phyloP scores from a whole-genome alignment of 2,888 invertebrate species.

The Clepsis dumicolana region DNA sequence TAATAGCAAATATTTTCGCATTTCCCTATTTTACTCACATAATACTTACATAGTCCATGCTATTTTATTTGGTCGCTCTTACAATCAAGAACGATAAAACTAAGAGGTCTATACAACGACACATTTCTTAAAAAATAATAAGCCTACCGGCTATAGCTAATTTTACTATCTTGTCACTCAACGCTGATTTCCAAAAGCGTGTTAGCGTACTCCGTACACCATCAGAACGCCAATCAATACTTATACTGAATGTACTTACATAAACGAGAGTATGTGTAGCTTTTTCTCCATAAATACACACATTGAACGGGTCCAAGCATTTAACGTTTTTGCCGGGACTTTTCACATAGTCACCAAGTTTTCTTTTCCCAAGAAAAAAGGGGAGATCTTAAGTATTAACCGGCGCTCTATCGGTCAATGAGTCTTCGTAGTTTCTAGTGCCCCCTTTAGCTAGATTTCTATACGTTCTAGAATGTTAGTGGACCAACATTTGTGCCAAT shows the following conservation, averaged over 20 bases:
- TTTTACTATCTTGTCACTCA: no score
- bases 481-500: slow-evolving; percentile 49
- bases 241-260: not conserved
- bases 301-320: slow-evolving; percentile 12
- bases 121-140: no score
- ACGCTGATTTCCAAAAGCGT: not conserved
- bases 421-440: slow-evolving; percentile 32
- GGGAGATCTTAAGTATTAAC: slow-evolving; percentile 40
- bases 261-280: not conserved
- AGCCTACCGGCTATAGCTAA: no score
- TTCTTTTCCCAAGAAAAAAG: slow-evolving; percentile 35
- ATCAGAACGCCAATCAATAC: not conserved
- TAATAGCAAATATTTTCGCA: not conserved
- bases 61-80: no score
- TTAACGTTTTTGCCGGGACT: slow-evolving; percentile 24
- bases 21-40: no score
- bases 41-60: no score
- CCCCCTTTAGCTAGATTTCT: slow-evolving; percentile 38
- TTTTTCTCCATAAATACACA: slow-evolving; percentile 8
- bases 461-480: slow-evolving; percentile 55
- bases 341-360: slow-evolving; percentile 25
- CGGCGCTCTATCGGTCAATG: slow-evolving; percentile 21
- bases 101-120: no score
- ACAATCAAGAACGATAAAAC: no score
- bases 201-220: no score